phyloP scores from a whole-genome alignment of 2,888 invertebrate species.

The Junonia oenone region DNA sequence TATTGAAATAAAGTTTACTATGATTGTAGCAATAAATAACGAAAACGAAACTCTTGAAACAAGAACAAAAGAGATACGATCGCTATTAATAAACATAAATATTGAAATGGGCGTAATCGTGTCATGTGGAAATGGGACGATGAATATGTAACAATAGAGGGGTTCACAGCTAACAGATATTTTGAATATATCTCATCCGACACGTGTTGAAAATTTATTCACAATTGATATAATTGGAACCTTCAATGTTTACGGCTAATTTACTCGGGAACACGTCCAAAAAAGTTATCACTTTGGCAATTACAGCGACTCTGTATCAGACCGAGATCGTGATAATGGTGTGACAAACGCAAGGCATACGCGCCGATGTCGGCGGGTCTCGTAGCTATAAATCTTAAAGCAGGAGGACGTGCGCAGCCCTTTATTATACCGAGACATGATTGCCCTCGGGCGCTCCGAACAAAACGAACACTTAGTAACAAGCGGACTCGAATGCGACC shows the following conservation, averaged over 20 bases:
- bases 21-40: constrained; percentile 2
- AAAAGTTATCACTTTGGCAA: constrained; percentile 39
- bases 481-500: constrained; percentile 39
- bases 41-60: constrained; percentile 15
- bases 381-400: constrained; percentile 63
- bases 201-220: not conserved
- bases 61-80: constrained; percentile 31
- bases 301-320: constrained; percentile 43
- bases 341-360: constrained; percentile 62
- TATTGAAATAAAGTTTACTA: not conserved
- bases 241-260: not conserved
- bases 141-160: constrained; percentile 44
- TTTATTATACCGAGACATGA: constrained; percentile 75
- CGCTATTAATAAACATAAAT: constrained; percentile 63
- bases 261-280: constrained; percentile 33
- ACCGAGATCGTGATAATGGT: constrained; percentile 54
- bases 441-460: constrained; percentile 68
- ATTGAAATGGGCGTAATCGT: constrained; percentile 56
- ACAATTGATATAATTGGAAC: not conserved
- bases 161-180: not conserved
- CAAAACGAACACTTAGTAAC: constrained; percentile 70
- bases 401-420: constrained; percentile 66
- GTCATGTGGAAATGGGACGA: constrained; percentile 52
- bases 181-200: not conserved
- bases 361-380: constrained; percentile 54